These are phyloP conservation scores for Fabriciana adippe DNA, from an alignment of 2,888 invertebrate species.

Conservation along the genomic window DNA sequence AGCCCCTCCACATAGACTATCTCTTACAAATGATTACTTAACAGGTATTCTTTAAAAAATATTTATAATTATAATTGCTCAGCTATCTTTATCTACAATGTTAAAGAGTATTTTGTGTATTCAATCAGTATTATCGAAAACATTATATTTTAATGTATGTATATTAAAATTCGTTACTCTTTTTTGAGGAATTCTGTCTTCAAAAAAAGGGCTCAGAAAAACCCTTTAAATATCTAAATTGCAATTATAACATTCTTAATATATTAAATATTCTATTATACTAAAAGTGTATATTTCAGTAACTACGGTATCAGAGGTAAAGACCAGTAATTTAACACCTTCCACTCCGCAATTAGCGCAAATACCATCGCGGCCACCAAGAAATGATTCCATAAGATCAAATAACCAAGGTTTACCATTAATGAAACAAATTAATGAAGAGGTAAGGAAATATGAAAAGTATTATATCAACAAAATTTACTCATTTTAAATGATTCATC, in stretches of 20 bases:
- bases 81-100: too few species aligned
- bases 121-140: neutral
- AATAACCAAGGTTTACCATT: slow-evolving; percentile 70
- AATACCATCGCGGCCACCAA: slow-evolving; percentile 36
- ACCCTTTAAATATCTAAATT: too few species aligned
- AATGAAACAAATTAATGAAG: slow-evolving; percentile 76
- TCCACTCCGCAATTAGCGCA: slow-evolving; percentile 49
- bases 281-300: slow-evolving; percentile 49
- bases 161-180: too few species aligned
- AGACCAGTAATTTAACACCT: slow-evolving; percentile 66
- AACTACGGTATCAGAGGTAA: slow-evolving; percentile 71
- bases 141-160: too few species aligned
- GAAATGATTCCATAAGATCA: slow-evolving; percentile 49
- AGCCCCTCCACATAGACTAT: slow-evolving; percentile 71
- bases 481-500: too few species aligned
- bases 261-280: neutral
- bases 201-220: too few species aligned
- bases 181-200: too few species aligned
- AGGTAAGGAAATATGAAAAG: slow-evolving; percentile 52
- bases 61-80: slow-evolving; percentile 9
- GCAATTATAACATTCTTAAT: too few species aligned
- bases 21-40: slow-evolving; percentile 78
- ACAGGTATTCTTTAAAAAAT: slow-evolving; percentile 59
- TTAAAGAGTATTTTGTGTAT: neutral
- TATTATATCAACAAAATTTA: too few species aligned